A percentile compares a stretch with the other conserved stretches of the same genome.
Conservation (phyloP, 2,113 vertebrate species). For the Perca schrenkii region DNA sequence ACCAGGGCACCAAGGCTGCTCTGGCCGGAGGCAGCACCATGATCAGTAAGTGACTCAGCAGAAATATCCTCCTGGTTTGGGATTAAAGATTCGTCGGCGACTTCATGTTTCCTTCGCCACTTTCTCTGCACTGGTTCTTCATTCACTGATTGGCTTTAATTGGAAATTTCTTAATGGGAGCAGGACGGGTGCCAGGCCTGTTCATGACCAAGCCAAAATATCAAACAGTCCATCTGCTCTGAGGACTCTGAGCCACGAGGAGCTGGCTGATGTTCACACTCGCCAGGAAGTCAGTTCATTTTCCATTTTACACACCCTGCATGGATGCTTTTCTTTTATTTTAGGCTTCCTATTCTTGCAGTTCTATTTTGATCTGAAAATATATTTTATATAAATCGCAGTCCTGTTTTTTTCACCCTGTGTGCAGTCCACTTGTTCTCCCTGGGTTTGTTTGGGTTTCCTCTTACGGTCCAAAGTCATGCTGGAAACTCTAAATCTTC, state of each 20-base stretch:
- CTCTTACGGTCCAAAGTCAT: not conserved
- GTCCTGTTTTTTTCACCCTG: no score
- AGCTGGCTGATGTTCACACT: constrained; percentile 13
- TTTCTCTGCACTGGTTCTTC: not conserved
- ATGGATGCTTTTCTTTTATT: no score
- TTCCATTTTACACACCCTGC: no score
- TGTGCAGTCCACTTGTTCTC: not conserved
- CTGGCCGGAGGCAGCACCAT: constrained; percentile 97
- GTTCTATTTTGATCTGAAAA: not conserved
- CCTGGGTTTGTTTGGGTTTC: not conserved
- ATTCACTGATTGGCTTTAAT: constrained; percentile 38
- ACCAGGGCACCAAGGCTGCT: constrained; percentile 95
- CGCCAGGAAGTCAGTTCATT: constrained; percentile 25
- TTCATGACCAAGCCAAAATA: constrained; percentile 21
- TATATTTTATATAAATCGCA: not conserved
- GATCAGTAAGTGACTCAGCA: constrained; percentile 89
- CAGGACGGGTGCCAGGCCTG: constrained; percentile 37
- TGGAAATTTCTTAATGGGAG: constrained; percentile 37
- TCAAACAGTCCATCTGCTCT: constrained; percentile 46
- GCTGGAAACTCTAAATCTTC: not conserved
- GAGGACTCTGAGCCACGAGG: constrained; percentile 9
- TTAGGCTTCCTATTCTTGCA: not conserved
- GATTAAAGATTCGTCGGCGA: no score
- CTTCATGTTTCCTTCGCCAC: not conserved
- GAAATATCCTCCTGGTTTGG: not conserved